A percentile compares a stretch with the other conserved stretches of the same genome.
Conservation (phyloP, 2,797 vertebrate species). For the Momotus momota region DNA sequence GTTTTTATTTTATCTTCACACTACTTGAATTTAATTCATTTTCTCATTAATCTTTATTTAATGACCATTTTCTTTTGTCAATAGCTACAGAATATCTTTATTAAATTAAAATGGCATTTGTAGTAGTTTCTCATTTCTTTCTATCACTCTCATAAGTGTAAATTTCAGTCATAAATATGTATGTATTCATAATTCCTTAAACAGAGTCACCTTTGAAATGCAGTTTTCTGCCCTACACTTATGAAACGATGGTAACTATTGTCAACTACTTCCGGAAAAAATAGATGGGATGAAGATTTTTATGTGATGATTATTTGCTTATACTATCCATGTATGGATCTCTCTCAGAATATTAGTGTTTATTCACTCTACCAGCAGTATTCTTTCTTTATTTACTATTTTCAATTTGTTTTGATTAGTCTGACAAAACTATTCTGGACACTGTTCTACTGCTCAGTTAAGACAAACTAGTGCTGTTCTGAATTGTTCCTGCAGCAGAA, state of each 20-base stretch:
- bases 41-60: slow-evolving; percentile 42
- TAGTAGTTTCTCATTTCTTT: neutral
- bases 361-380: neutral
- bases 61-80: slow-evolving; percentile 1
- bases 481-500: neutral
- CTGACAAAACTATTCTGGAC: neutral
- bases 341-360: neutral
- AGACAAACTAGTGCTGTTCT: neutral
- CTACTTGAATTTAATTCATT: slow-evolving; percentile 17
- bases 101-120: neutral
- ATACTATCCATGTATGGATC: neutral
- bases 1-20: slow-evolving; percentile 13
- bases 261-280: neutral
- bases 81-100: neutral
- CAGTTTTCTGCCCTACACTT: neutral
- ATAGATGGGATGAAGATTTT: neutral
- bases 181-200: neutral
- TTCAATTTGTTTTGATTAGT: neutral
- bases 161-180: neutral
- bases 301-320: neutral
- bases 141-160: neutral
- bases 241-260: neutral
- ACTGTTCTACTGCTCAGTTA: neutral
- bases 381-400: neutral
- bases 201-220: neutral